Evolutionary conservation across 2,113 vertebrate genomes (phyloP).

Genomic region (Spermophilus dauricus): DNA sequence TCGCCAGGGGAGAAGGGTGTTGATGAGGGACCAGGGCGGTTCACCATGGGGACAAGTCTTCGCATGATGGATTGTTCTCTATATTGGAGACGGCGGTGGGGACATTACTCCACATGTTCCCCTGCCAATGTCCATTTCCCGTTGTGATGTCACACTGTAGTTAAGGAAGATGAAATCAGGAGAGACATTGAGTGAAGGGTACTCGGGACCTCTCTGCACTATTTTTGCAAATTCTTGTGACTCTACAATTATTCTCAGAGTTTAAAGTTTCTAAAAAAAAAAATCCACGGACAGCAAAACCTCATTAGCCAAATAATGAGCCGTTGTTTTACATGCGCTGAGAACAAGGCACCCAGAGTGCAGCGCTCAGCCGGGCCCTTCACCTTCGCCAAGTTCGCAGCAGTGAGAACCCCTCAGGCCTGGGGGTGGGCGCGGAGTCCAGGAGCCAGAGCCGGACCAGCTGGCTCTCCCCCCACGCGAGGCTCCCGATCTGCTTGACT

Average conservation of each 20-base stretch:
- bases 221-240: not conserved
- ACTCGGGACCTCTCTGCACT: not conserved
- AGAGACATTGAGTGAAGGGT: not conserved
- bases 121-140: not conserved
- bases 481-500: not conserved
- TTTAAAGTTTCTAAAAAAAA: not conserved
- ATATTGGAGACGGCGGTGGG: not conserved
- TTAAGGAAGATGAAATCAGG: not conserved
- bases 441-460: not conserved
- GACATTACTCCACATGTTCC: rapidly evolving
- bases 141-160: not conserved
- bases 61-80: not conserved
- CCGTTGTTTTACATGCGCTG: not conserved
- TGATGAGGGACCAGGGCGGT: rapidly evolving
- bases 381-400: not conserved
- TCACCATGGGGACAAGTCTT: not conserved
- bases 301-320: not conserved
- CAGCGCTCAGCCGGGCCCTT: not conserved
- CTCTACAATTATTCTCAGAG: not conserved
- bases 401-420: not conserved
- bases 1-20: not conserved
- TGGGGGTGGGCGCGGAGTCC: not conserved
- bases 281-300: not conserved
- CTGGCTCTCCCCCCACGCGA: not conserved
- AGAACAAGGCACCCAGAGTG: not conserved